These are phyloP conservation scores for Columba guinea DNA, from an alignment of 2,797 vertebrate genomes.

Conservation along the genomic window DNA sequence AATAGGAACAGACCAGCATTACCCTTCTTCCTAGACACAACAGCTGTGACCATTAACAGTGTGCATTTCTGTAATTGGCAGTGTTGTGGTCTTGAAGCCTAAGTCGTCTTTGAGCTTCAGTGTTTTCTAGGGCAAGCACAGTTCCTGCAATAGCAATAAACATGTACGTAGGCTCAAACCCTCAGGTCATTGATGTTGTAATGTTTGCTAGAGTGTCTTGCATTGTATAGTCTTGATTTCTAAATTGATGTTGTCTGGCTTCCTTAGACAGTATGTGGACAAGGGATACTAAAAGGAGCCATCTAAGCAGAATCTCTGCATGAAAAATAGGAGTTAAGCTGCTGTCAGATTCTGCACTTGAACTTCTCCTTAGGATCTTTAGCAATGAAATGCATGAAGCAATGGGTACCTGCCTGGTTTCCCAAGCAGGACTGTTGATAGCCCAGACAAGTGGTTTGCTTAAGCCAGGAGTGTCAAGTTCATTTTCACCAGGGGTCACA, in stretches of 20 bases:
- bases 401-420: neutral
- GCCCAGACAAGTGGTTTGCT: neutral
- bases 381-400: neutral
- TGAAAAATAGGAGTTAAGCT: neutral
- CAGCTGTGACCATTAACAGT: neutral
- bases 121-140: neutral
- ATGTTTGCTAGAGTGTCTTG: neutral
- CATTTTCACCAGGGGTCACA: no score
- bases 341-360: neutral
- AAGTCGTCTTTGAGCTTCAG: neutral
- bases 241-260: neutral
- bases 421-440: neutral
- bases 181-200: neutral
- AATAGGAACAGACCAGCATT: neutral
- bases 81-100: neutral
- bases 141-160: neutral
- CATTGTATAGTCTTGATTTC: neutral
- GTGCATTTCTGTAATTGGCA: neutral
- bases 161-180: neutral
- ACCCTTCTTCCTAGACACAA: neutral
- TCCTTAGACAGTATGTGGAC: neutral
- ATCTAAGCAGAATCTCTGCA: neutral
- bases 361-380: neutral
- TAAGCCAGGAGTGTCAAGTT: neutral
- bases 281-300: neutral